These are phyloP conservation scores for Neodiprion virginianus DNA, from an alignment of 1,140 invertebrate species.

Conservation along the genomic window DNA sequence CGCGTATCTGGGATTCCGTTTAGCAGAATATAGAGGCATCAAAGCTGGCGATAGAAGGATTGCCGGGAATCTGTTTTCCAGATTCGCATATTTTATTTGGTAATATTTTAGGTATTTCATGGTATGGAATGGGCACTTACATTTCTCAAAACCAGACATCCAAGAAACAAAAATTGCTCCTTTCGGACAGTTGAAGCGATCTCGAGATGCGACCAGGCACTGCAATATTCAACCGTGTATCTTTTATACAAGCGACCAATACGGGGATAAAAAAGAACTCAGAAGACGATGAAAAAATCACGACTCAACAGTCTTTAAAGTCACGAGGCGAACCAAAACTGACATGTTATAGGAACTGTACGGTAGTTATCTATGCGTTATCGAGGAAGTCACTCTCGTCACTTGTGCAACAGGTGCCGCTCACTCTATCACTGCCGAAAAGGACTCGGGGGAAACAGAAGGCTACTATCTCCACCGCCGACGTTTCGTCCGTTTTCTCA, in stretches of 20 bases:
- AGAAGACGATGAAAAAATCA: too few species aligned
- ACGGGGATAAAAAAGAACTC: too few species aligned
- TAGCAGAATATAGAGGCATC: too few species aligned
- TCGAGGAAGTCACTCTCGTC: conserved; percentile 4
- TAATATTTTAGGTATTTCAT: neutral
- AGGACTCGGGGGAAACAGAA: neutral
- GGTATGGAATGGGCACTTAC: neutral
- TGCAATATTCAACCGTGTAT: too few species aligned
- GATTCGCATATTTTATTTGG: neutral
- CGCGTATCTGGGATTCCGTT: too few species aligned
- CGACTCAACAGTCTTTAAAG: too few species aligned
- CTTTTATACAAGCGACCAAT: too few species aligned
- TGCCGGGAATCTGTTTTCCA: too few species aligned
- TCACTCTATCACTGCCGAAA: neutral
- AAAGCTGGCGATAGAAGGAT: too few species aligned
- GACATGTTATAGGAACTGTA: neutral
- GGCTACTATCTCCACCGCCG: conserved; percentile 21
- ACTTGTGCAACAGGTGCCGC: neutral
- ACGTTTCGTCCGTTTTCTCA: conserved; percentile 34
- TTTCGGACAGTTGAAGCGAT: neutral
- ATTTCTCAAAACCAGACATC: neutral
- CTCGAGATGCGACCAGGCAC: neutral
- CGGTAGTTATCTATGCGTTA: neutral
- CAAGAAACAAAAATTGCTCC: neutral
- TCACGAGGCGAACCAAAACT: too few species aligned